Conservation (phyloP, 2,888 invertebrate genomes). For the Hydrotaea diabolus region DNA sequence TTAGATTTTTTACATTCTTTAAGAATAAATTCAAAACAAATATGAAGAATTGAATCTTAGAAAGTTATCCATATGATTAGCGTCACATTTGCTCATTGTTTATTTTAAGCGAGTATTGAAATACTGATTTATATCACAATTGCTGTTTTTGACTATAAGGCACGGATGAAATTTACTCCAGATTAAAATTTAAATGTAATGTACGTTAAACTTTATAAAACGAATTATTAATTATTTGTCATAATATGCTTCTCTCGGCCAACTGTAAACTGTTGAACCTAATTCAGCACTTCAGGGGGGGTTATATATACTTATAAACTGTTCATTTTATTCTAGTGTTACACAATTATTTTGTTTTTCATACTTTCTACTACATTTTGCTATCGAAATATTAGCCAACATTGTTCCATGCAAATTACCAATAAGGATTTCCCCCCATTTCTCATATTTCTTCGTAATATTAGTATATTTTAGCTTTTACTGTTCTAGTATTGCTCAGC, state of each 20-base stretch:
- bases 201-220: too few species aligned
- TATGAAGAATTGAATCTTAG: too few species aligned
- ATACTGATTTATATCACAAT: too few species aligned
- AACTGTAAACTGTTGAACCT: not conserved
- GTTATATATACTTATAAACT: not conserved
- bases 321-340: not conserved
- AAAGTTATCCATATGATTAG: too few species aligned
- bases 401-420: slow-evolving; percentile 53
- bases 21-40: too few species aligned
- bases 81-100: too few species aligned
- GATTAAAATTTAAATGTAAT: too few species aligned
- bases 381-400: not conserved
- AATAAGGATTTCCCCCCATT: slow-evolving; percentile 40
- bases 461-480: slow-evolving; percentile 21
- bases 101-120: too few species aligned
- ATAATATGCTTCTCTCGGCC: not conserved
- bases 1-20: too few species aligned
- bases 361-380: not conserved
- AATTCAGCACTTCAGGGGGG: not conserved
- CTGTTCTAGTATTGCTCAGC: not conserved
- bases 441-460: slow-evolving; percentile 9
- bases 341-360: slow-evolving; percentile 11
- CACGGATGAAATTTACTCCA: too few species aligned
- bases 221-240: too few species aligned
- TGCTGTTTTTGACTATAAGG: too few species aligned